Percentiles rank a stretch among this genome's conserved stretches.
Conservation (phyloP, 2,113 vertebrate species). For the Jacana jacana region DNA sequence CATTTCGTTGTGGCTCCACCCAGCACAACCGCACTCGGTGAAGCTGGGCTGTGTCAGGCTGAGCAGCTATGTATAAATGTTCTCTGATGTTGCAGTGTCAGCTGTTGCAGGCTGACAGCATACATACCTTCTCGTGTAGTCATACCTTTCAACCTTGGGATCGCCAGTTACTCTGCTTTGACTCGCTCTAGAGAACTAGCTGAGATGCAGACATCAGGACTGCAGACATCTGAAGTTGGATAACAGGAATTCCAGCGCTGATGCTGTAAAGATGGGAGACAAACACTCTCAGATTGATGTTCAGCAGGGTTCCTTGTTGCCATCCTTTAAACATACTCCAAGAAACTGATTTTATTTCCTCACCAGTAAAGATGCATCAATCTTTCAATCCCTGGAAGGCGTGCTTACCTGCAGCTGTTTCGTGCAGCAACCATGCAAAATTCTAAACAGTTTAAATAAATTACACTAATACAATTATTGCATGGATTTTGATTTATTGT, state of each 20-base stretch:
- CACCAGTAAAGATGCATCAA: background rate
- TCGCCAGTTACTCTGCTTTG: background rate
- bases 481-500: background rate
- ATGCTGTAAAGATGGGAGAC: background rate
- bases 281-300: background rate
- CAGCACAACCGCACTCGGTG: background rate
- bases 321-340: background rate
- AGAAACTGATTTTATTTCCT: background rate
- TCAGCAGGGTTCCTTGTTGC: background rate
- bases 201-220: background rate
- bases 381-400: background rate
- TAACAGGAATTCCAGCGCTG: background rate
- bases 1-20: background rate
- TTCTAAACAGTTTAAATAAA: background rate
- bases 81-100: background rate
- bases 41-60: background rate
- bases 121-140: background rate
- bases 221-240: background rate
- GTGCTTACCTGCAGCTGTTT: background rate
- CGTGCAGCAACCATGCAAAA: background rate
- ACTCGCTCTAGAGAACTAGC: background rate
- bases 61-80: background rate
- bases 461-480: background rate
- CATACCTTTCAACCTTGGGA: background rate
- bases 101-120: background rate